A percentile compares a stretch with the other conserved stretches of the same genome.
Conservation (phyloP, 2,113 vertebrate species). For the Pontoporia blainvillei region DNA sequence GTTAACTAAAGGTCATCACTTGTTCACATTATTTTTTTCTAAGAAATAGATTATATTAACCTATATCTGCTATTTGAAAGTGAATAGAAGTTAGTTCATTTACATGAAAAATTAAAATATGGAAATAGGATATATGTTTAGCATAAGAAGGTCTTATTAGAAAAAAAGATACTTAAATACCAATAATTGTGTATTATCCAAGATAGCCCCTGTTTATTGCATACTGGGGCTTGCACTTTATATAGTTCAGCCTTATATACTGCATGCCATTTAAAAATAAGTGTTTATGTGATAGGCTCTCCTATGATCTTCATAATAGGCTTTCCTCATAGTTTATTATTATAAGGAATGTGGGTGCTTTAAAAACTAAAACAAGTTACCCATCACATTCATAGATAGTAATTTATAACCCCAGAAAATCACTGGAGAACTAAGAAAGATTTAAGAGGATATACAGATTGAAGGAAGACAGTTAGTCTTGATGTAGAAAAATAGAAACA, state of each 20-base stretch:
- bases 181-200: not conserved
- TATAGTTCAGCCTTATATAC: not conserved
- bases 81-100: not conserved
- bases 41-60: not conserved
- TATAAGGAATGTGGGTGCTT: not conserved
- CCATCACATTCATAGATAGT: not conserved
- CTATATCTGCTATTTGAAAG: not conserved
- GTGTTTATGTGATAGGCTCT: not conserved
- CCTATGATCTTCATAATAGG: not conserved
- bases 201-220: not conserved
- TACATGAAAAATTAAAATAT: not conserved
- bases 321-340: not conserved
- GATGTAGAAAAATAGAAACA: not conserved
- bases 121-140: not conserved
- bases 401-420: not conserved
- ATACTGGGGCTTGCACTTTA: not conserved
- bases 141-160: not conserved
- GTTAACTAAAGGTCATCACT: not conserved
- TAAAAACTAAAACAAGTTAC: not conserved
- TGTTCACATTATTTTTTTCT: not conserved
- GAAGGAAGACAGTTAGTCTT: conserved; percentile 4
- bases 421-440: not conserved
- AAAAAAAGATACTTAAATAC: not conserved
- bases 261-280: not conserved
- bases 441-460: not conserved